phyloP scores from a whole-genome alignment of 2,113 vertebrate genomes.

The Laticauda colubrina region DNA sequence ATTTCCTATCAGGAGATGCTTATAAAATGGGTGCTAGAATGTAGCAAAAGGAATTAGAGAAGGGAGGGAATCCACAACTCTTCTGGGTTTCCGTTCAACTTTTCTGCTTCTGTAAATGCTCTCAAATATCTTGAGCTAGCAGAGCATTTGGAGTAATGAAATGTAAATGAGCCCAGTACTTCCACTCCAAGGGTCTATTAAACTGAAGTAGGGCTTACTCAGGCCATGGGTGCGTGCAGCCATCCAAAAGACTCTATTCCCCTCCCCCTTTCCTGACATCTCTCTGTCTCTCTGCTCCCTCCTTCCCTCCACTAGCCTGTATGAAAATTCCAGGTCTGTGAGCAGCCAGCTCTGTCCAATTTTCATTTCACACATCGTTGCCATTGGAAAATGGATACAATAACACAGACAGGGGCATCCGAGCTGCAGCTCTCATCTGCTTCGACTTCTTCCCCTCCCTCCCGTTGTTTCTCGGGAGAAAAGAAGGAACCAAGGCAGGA shows the following conservation, averaged over 20 bases:
- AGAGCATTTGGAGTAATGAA: conserved; percentile 13
- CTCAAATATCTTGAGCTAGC: not conserved
- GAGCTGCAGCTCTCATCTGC: not conserved
- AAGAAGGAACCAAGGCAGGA: not conserved
- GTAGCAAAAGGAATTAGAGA: not conserved
- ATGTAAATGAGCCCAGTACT: conserved; percentile 19
- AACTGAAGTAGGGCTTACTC: not conserved
- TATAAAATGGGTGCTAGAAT: not conserved
- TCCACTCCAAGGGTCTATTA: conserved; percentile 24
- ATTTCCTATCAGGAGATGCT: not conserved
- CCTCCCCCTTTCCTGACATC: not conserved
- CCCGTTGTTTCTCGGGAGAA: not conserved
- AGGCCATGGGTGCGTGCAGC: not conserved
- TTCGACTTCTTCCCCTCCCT: not conserved
- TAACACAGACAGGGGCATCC: conserved; percentile 50
- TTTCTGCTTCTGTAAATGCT: not conserved
- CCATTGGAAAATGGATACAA: conserved; percentile 63
- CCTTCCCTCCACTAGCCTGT: conserved; percentile 31
- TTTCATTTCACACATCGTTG: conserved; percentile 70
- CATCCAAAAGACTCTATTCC: not conserved
- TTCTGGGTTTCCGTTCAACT: not conserved
- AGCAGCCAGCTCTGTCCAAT: conserved; percentile 66
- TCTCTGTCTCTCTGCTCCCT: conserved; percentile 19
- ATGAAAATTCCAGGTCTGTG: conserved; percentile 54
- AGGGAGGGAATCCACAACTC: not conserved